Conservation (phyloP, 2,113 vertebrate genomes). For the Grantiella picta region DNA sequence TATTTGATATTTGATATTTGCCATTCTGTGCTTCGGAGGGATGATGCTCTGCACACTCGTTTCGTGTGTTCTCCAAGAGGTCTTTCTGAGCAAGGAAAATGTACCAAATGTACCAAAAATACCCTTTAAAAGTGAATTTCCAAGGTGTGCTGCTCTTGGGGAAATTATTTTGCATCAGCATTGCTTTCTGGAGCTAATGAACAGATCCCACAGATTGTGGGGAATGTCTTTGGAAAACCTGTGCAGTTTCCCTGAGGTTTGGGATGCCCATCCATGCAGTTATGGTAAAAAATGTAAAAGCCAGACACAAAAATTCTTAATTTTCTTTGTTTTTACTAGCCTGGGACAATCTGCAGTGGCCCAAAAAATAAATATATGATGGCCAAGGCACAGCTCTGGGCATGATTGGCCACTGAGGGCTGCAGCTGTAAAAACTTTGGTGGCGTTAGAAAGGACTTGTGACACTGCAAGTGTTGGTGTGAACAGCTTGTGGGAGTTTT, state of each 20-base stretch:
- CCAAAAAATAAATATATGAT: accelerated
- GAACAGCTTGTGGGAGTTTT: not conserved
- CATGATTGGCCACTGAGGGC: not conserved
- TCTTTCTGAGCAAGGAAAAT: not conserved
- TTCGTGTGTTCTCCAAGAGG: not conserved
- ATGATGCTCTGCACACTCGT: accelerated
- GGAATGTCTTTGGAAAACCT: not conserved
- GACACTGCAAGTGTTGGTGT: not conserved
- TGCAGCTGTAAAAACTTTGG: not conserved
- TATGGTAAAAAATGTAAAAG: not conserved
- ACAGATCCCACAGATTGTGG: accelerated
- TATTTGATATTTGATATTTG: not conserved
- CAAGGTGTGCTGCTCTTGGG: not conserved
- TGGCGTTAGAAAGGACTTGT: not conserved
- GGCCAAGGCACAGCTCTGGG: not conserved
- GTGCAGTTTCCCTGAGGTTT: not conserved
- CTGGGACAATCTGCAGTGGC: not conserved
- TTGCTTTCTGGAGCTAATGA: not conserved
- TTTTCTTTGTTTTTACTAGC: not conserved
- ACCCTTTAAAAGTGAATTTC: not conserved
- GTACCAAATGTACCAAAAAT: not conserved
- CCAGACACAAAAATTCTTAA: accelerated
- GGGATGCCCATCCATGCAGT: accelerated
- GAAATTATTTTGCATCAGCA: accelerated
- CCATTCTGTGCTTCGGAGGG: not conserved